Percentiles rank a stretch among this genome's conserved stretches.
Evolutionary conservation across 2,888 invertebrate genomes (phyloP).

Genomic region (Asteroscopus sphinx): DNA sequence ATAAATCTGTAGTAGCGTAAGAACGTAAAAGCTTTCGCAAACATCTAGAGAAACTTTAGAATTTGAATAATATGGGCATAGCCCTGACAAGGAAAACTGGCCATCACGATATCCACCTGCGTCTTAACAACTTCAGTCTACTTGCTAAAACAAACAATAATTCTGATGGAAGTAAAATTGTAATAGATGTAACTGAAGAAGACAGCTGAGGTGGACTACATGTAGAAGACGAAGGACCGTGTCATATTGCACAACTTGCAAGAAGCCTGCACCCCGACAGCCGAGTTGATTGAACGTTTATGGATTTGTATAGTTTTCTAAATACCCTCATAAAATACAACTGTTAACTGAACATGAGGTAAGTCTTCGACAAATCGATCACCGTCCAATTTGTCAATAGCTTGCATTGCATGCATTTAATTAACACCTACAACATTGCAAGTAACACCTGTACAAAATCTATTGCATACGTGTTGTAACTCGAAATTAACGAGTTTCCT

Average conservation of each 20-base stretch:
- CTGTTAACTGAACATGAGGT: background rate
- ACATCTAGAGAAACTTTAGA: background rate
- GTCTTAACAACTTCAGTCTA: no score
- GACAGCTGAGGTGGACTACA: no score
- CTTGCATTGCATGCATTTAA: conserved; percentile 4
- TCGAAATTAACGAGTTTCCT: conserved; percentile 11
- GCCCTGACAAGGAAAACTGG: no score
- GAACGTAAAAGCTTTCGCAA: background rate
- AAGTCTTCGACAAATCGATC: conserved; percentile 11
- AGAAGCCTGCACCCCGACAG: no score
- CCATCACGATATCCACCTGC: no score
- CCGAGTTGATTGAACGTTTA: no score
- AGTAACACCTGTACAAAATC: conserved; percentile 12
- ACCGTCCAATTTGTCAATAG: background rate
- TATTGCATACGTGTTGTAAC: conserved; percentile 15
- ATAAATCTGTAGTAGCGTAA: background rate
- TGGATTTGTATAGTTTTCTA: no score
- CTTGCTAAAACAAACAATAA: no score
- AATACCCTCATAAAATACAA: background rate
- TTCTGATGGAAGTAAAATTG: no score
- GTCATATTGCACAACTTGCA: no score
- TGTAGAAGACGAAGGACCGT: no score
- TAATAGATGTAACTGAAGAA: no score
- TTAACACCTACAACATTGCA: conserved; percentile 16
- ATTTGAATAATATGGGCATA: background rate